Evolutionary conservation across 92 coral and sea anemone genomes (phyloP), one percentile per base, ranked within the genome.

Genomic region (Porites evermanni): DNA sequence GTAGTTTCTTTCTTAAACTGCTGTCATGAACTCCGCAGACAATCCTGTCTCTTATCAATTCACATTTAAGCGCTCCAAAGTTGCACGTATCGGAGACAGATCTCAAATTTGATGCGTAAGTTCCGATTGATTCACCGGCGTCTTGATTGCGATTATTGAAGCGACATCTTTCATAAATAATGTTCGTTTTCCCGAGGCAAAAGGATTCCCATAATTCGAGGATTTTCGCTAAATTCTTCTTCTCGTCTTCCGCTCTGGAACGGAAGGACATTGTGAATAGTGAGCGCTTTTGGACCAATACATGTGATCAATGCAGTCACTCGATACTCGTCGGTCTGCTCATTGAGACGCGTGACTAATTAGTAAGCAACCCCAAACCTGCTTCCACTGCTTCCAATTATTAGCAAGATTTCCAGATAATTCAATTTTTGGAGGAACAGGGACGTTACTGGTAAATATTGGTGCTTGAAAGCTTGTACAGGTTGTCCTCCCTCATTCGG

Each of bases 21-120:
- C n/a, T n/a, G n/a, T n/a, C n/a, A n/a, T n/a, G 83, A 84, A 90
- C 82, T 70, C 90, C 79, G 61, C 83, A 89, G 56, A 86, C 83
- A 12, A 86, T 73, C 67, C 65, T 85, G 77, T 84, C 87, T 38
- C 90, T 65, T 54, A 90, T 90, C 71, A 16, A 20, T 84, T 87
- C 53, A 76, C 79, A 6, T 24, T 24, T 24, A 24, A 24, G 26
- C 26, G 26, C 0, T 24, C 26, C 26, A 24, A 24, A 24, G 26
- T 91, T 69, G 67, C 91, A 87, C 17, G 91, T 80, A 2, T 50
- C 74, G 8, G 89, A 86, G 24, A 77, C 83, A 14, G 85, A 72
- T 58, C 94, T 63, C 50, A 24, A 91, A 3, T 51, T 72, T 53
- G 88, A 53, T 44, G 72, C 54, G 70, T 24, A 24, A 86, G 89